Base-by-base conservation (phyloP, 1,140 invertebrate genomes). In the Scaptomyza montana region DNA sequence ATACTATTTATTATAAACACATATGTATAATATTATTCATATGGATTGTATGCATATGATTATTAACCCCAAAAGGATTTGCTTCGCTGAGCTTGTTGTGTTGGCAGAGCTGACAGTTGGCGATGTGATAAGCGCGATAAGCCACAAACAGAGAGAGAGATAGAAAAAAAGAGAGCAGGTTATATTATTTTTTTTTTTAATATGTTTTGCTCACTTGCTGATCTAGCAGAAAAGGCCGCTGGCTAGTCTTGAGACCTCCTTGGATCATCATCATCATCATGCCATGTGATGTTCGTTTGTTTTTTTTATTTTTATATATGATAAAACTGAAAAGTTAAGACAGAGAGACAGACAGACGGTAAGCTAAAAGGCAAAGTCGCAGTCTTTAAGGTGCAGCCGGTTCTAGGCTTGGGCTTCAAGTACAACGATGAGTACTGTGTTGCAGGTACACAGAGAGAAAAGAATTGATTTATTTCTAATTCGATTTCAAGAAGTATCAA, bases 41-140 rank as follows among this genome's bases (percentile, higher is more conserved):
- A 41, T 53, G 45, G 45, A 12, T 3, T 69, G n/a, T 19, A 13
- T 57, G 65, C 54, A 45, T 56, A 54, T 64, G 53, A 57, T 63
- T 74, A 63, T 63, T 64, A 74, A 62, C 57, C 57, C 28, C 36
- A 59, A 36, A 36, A 53, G 67, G 66, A 65, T 68, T 63, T 74
- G 49, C 68, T 65, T 59, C 60, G 55, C 3, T 57, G 67, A 64
- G 59, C 55, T 51, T 45, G 43, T 72, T 33, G 30, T 50, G 54
- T 59, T 71, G 71, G 57, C 43, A 36, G 51, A 74, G 69, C 77
- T 86, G 81, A 77, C 82, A 89, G 81, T 77, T 79, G 72, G 72
- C 71, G 79, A 87, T 89, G 66, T 87, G 84, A 84, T 87, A 87
- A 87, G 82, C 73, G 76, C 82, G 84, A 87, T 87, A 87, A 87